These are phyloP conservation scores for Eunapius fragilis DNA, from an alignment of 37 sponge, comb jelly and placozoan genomes.

Conservation along the genomic window DNA sequence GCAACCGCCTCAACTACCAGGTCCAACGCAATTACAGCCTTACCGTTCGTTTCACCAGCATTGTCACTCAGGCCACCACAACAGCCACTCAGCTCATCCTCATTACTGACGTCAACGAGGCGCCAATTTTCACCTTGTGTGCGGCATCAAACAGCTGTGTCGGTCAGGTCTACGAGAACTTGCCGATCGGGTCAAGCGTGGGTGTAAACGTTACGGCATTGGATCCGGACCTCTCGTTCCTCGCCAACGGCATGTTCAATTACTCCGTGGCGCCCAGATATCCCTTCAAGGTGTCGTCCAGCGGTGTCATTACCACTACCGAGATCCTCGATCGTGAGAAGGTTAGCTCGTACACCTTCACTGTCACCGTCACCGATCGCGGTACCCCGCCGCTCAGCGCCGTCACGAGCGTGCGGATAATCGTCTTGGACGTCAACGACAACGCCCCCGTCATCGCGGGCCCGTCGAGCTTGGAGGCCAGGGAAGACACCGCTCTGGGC, in stretches of 20 bases:
- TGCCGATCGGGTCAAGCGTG: background rate
- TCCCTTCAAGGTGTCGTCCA: conserved; percentile 9
- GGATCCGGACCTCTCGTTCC: conserved; percentile 32
- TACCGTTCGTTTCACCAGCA: background rate
- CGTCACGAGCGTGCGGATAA: conserved; percentile 24
- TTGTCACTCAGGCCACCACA: background rate
- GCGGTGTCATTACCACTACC: conserved; percentile 34
- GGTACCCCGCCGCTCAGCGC: conserved; percentile 28
- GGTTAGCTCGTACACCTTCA: conserved; percentile 7
- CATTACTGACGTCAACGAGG: conserved; percentile 45
- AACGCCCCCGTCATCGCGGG: conserved; percentile 51
- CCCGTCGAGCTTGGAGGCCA: conserved; percentile 5
- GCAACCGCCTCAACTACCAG: background rate
- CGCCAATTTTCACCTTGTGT: conserved; percentile 46
- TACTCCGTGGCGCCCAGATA: background rate
- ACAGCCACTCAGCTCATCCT: conserved; percentile 18
- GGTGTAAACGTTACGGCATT: conserved; percentile 22
- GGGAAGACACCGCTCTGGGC: conserved; percentile 16
- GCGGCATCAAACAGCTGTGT: conserved; percentile 7
- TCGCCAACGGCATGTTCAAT: conserved; percentile 10
- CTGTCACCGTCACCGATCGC: conserved; percentile 46
- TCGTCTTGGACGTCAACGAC: conserved; percentile 68
- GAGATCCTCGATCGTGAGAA: conserved; percentile 31
- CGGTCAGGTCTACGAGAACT: conserved; percentile 1
- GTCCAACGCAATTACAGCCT: background rate